These are phyloP conservation scores for Ptilorrhoa leucosticta DNA, from an alignment of 2,113 vertebrate genomes.

Conservation along the genomic window DNA sequence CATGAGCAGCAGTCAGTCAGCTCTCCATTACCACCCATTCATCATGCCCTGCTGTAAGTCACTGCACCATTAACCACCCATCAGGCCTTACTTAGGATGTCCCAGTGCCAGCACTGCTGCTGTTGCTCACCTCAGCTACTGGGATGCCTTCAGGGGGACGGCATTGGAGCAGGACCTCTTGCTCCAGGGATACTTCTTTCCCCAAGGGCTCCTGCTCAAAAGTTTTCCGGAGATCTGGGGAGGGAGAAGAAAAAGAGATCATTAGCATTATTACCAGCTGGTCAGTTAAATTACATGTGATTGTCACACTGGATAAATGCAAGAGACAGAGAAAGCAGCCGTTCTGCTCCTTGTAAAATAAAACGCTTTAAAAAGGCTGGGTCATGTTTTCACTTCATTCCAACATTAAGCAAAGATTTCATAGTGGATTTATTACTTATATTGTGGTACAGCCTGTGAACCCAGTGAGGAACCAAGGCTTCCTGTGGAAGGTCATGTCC, in stretches of 20 bases:
- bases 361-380: not conserved
- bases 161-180: conserved; percentile 93
- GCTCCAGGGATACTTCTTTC: conserved; percentile 92
- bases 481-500: not conserved
- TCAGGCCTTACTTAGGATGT: not conserved
- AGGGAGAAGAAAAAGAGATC: not conserved
- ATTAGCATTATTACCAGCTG: not conserved
- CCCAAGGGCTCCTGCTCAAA: conserved; percentile 94
- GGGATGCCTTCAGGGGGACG: conserved; percentile 94
- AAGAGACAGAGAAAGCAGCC: not conserved
- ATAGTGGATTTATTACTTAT: not conserved
- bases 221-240: conserved; percentile 88
- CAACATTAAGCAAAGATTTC: not conserved
- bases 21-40: conserved; percentile 61
- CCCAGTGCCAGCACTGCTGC: not conserved
- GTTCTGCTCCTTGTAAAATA: not conserved
- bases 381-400: not conserved
- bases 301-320: not conserved
- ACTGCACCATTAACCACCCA: conserved; percentile 53
- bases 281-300: not conserved
- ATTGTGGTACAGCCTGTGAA: not conserved
- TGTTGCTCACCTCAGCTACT: conserved; percentile 84
- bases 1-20: conserved; percentile 63
- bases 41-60: conserved; percentile 52
- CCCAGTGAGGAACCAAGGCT: not conserved